Conservation (phyloP, 2,888 invertebrate genomes). For the Plebejus argus region DNA sequence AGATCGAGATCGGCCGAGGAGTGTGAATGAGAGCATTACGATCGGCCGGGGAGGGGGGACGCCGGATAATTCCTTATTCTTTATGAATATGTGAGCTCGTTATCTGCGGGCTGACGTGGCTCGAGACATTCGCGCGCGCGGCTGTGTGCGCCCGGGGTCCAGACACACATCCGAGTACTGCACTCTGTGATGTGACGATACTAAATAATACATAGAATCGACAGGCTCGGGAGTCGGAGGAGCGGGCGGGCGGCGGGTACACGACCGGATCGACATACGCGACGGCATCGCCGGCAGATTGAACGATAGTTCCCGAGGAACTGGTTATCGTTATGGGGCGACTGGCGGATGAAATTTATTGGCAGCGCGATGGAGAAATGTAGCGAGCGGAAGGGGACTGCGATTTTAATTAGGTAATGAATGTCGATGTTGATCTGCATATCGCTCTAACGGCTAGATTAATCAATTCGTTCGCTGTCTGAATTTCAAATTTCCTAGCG, state of each 20-base stretch:
- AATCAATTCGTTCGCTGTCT: constrained; percentile 71
- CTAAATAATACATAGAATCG: constrained; percentile 80
- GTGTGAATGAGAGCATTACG: constrained; percentile 79
- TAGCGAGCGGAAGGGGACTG: constrained; percentile 80
- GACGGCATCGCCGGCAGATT: constrained; percentile 80
- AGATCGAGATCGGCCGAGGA: constrained; percentile 74
- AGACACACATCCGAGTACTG: constrained; percentile 47
- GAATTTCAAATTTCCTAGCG: constrained; percentile 60
- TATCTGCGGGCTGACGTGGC: constrained; percentile 71
- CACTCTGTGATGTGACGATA: constrained; percentile 61
- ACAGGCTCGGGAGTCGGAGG: constrained; percentile 70
- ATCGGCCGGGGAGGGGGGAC: constrained; percentile 59
- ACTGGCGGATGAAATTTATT: constrained; percentile 81
- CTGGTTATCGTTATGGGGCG: constrained; percentile 81
- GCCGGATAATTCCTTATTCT: constrained; percentile 80
- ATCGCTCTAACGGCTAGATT: constrained; percentile 78
- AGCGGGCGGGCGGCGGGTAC: constrained; percentile 69
- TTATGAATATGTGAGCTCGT: constrained; percentile 81
- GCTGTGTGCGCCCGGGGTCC: constrained; percentile 49
- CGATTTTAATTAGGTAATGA: constrained; percentile 82
- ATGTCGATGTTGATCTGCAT: constrained; percentile 81
- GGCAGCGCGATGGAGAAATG: constrained; percentile 80
- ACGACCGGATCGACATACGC: constrained; percentile 81
- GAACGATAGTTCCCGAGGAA: constrained; percentile 81
- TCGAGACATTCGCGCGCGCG: constrained; percentile 54